These are phyloP conservation scores for Drosophila persimilis DNA, from an alignment of 1,140 invertebrate species.

Conservation along the genomic window DNA sequence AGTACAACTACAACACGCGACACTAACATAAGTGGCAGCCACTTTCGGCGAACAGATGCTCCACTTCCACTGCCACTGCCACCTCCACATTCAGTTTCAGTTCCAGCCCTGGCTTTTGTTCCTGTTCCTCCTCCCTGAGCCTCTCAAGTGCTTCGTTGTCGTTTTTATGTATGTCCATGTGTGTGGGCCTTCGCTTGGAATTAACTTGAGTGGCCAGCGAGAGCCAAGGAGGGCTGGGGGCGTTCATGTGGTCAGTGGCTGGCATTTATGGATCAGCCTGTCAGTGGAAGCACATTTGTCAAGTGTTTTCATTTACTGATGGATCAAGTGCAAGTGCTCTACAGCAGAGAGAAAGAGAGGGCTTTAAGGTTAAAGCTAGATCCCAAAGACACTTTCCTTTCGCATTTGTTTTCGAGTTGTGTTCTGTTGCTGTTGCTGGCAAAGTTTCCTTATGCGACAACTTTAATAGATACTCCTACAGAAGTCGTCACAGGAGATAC, in stretches of 20 bases:
- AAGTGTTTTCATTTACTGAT: conserved; percentile 57
- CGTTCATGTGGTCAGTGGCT: conserved; percentile 53
- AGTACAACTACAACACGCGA: conserved; percentile 48
- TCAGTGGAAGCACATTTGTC: conserved; percentile 46
- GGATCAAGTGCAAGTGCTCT: conserved; percentile 15
- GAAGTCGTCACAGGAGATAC: conserved; percentile 28
- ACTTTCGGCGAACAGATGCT: conserved; percentile 52
- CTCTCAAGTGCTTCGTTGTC: conserved; percentile 33
- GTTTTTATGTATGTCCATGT: conserved; percentile 39
- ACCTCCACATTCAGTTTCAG: conserved; percentile 5
- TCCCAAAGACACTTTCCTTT: neutral
- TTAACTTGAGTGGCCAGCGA: conserved; percentile 62
- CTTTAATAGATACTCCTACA: conserved; percentile 28
- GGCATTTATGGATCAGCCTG: conserved; percentile 68
- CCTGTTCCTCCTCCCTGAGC: conserved; percentile 5
- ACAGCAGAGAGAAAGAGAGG: neutral
- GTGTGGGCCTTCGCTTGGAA: conserved; percentile 63
- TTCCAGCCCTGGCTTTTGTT: conserved; percentile 16
- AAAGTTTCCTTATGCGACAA: conserved; percentile 23
- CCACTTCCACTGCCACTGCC: conserved; percentile 21
- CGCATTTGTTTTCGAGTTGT: neutral
- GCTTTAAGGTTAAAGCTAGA: conserved; percentile 6
- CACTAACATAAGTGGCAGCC: conserved; percentile 55
- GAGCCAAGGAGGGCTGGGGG: neutral
- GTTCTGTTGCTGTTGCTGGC: neutral